Conservation (phyloP, 2,888 invertebrate species). For the Bruchidius siliquastri region DNA sequence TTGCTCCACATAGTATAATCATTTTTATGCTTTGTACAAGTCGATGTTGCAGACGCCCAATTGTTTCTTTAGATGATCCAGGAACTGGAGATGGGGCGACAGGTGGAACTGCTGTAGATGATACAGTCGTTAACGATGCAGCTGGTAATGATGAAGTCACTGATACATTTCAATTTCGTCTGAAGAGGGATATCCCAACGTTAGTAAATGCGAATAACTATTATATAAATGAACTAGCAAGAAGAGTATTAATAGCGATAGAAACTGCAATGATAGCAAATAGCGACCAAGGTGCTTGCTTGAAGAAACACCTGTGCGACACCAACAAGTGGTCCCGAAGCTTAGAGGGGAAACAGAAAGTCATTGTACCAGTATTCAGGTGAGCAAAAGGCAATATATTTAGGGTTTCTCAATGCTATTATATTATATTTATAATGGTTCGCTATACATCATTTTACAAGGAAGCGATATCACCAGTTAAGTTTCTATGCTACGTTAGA, state of each 20-base stretch:
- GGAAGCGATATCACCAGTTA: too few relatives aligned
- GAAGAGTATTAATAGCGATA: conserved; percentile 53
- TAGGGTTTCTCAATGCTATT: background rate
- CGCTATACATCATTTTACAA: too few relatives aligned
- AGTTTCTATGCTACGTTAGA: too few relatives aligned
- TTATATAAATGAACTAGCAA: conserved; percentile 54
- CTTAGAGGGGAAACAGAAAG: conserved; percentile 53
- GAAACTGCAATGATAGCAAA: conserved; percentile 54
- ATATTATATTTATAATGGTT: too few relatives aligned
- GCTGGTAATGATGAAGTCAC: conserved; percentile 16
- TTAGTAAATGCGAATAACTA: conserved; percentile 40
- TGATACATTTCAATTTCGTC: conserved; percentile 33
- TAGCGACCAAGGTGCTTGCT: conserved; percentile 54
- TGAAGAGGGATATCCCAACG: conserved; percentile 29
- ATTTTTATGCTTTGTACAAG: too few relatives aligned
- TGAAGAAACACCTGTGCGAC: conserved; percentile 61
- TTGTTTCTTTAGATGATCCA: background rate
- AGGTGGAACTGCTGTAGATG: conserved; percentile 13
- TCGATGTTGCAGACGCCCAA: too few relatives aligned
- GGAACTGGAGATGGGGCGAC: conserved; percentile 9
- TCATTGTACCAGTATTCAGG: conserved; percentile 76
- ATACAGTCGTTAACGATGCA: conserved; percentile 9
- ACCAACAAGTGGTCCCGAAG: conserved; percentile 61
- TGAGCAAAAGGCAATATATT: conserved; percentile 34
- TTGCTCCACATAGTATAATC: too few relatives aligned